Evolutionary conservation across 30 jellyfish, hydroid and myxozoan species (phyloP).

Genomic region (Turritopsis dohrnii): DNA sequence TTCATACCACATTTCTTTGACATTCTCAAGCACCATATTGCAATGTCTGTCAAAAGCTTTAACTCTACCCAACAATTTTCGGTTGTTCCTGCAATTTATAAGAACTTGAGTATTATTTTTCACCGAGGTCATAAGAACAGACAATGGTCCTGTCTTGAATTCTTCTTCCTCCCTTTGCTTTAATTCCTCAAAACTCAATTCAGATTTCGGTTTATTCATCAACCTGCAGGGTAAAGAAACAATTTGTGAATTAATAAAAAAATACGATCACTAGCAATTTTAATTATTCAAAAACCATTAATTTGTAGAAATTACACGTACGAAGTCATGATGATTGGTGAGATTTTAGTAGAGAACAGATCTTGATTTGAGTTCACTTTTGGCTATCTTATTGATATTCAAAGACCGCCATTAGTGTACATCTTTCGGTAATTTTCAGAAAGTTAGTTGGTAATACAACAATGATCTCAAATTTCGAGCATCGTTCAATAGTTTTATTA

Average conservation of each 20-base stretch:
- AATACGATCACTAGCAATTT: neutral
- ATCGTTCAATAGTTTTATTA: neutral
- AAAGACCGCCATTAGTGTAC: neutral
- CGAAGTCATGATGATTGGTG: neutral
- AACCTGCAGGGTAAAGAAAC: too few relatives aligned
- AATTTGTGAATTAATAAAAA: too few relatives aligned
- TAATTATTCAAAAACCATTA: neutral
- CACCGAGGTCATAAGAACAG: slow-evolving; percentile 88
- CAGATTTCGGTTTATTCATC: slow-evolving; percentile 86
- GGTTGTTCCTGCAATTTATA: slow-evolving; percentile 85
- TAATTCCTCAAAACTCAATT: slow-evolving; percentile 90
- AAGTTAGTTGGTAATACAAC: neutral
- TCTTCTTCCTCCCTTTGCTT: slow-evolving; percentile 90
- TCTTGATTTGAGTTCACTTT: neutral
- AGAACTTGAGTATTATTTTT: slow-evolving; percentile 93
- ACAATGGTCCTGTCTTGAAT: slow-evolving; percentile 90
- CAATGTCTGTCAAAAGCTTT: slow-evolving; percentile 97
- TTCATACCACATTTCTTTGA: slow-evolving; percentile 96
- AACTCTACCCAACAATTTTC: slow-evolving; percentile 90
- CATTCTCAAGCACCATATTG: slow-evolving; percentile 96
- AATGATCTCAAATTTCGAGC: neutral
- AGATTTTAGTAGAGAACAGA: neutral
- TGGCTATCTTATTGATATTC: neutral
- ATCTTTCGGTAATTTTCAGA: neutral
- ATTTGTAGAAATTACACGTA: neutral